Conservation (phyloP, 2,113 vertebrate genomes). For the Paradoxurus hermaphroditus region DNA sequence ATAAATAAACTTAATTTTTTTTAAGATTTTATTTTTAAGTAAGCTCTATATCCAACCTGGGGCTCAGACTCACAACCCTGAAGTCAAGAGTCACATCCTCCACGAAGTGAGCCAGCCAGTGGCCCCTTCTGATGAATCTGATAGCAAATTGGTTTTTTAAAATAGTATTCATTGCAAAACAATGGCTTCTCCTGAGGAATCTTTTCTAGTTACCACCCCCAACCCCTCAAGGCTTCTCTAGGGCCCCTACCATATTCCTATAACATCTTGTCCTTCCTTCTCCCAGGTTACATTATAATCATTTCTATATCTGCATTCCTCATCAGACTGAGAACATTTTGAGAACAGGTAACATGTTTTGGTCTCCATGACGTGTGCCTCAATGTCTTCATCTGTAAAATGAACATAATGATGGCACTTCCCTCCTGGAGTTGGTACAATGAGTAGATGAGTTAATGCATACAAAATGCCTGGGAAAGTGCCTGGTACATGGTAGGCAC, state of each 20-base stretch:
- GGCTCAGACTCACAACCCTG: background rate
- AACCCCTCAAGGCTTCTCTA: background rate
- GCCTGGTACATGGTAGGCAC: background rate
- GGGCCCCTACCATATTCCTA: background rate
- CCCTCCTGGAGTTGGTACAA: background rate
- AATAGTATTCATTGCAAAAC: background rate
- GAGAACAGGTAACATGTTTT: background rate
- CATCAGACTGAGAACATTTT: background rate
- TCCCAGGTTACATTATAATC: background rate
- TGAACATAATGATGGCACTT: background rate
- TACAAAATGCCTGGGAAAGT: background rate
- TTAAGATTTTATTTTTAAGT: background rate
- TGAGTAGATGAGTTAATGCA: background rate
- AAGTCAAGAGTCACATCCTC: background rate
- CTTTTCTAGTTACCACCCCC: background rate
- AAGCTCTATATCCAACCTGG: background rate
- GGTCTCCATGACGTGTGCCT: background rate
- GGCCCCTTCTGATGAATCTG: background rate
- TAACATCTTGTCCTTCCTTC: background rate
- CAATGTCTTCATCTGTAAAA: constrained; percentile 1
- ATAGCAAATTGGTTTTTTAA: background rate
- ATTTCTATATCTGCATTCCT: background rate
- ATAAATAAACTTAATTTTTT: background rate
- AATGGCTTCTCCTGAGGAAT: background rate
- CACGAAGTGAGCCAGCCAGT: background rate